Base-by-base conservation (phyloP, 2,888 invertebrate genomes). In the Slavum lentiscoides region DNA sequence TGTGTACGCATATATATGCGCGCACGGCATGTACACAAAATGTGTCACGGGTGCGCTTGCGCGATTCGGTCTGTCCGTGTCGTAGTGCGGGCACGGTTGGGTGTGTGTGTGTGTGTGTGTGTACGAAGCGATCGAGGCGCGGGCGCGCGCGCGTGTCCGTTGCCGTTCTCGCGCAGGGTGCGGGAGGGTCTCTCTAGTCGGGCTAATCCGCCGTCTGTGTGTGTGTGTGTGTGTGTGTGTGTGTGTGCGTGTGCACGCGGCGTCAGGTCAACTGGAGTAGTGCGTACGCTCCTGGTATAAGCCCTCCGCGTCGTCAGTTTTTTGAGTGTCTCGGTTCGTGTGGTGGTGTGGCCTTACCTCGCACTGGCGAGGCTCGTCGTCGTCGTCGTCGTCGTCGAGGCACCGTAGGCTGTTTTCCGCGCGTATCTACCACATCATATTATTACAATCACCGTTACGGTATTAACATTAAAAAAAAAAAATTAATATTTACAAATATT, bases 181-280 rank as follows among this genome's bases (percentile, higher is more conserved):
- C 67, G 66, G 73, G 62, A 64, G 82, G 64, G 80, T 59, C 72
- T 61, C 72, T 55, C 64, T 74, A 68, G 75, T 72, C 67, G 72
- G 69, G 70, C 68, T 73, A 76, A 74, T 68, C 80, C 70, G 53
- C 66, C 53, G 69, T 66, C 58, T 59, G 69, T 59, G 49, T 21
- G 74, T 64, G 82, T 73, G 70, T 66, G 66, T 69, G 72, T 73
- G 72, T 73, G 72, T 68, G 80, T 72, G 70, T 59, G 69, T 59
- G 49, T 21, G 74, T 64, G 82, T 73, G 70, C 69, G 66, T 69
- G 72, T 73, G 82, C 66, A 74, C 73, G 80, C 80, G 70, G 72
- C 80, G 80, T 80, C 70, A 80, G 80, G 80, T 80, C 80, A 80
- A 80, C 80, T 68, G 80, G 80, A 80, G 80, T 70, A 72, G 68